phyloP scores from a whole-genome alignment of 2,888 invertebrate genomes.

The Drosophila picticornis region DNA sequence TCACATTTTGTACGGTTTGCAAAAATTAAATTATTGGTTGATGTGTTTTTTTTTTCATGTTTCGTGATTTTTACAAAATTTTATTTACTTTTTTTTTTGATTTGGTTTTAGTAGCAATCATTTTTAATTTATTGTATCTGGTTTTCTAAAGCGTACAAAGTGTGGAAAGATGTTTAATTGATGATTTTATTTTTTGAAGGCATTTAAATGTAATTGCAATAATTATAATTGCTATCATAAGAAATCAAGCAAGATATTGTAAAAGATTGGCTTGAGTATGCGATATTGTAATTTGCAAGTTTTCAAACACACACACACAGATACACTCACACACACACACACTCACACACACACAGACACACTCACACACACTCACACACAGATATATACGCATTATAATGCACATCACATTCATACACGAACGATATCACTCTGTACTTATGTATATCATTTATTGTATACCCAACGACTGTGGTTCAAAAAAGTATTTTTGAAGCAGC shows the following conservation, averaged over 20 bases:
- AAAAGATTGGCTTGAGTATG: slow-evolving; percentile 65
- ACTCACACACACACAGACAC: slow-evolving; percentile 26
- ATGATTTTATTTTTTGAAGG: slow-evolving; percentile 32
- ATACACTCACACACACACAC: slow-evolving; percentile 28
- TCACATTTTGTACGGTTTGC: slow-evolving; percentile 71
- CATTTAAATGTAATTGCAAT: slow-evolving; percentile 43
- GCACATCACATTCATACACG: slow-evolving; percentile 37
- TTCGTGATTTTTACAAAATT: slow-evolving; percentile 31
- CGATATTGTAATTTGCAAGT: slow-evolving; percentile 75
- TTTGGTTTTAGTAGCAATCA: slow-evolving; percentile 23
- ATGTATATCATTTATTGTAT: slow-evolving; percentile 27
- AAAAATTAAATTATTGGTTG: slow-evolving; percentile 59
- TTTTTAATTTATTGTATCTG: slow-evolving; percentile 17
- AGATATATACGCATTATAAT: slow-evolving; percentile 22
- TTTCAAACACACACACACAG: slow-evolving; percentile 34
- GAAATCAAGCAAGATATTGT: slow-evolving; percentile 51
- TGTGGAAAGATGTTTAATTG: slow-evolving; percentile 45
- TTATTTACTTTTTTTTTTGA: slow-evolving; percentile 11
- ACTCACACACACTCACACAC: slow-evolving; percentile 24
- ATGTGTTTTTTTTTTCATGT: slow-evolving; percentile 43
- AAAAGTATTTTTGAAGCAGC: slow-evolving; percentile 70
- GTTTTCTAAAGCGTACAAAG: slow-evolving; percentile 61
- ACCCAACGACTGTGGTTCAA: slow-evolving; percentile 62
- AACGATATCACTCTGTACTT: slow-evolving; percentile 21
- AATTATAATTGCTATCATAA: slow-evolving; percentile 11